Evolutionary conservation across 2,113 vertebrate species (phyloP), one percentile per base, ranked within the genome.

Genomic region (Corvus cornix): DNA sequence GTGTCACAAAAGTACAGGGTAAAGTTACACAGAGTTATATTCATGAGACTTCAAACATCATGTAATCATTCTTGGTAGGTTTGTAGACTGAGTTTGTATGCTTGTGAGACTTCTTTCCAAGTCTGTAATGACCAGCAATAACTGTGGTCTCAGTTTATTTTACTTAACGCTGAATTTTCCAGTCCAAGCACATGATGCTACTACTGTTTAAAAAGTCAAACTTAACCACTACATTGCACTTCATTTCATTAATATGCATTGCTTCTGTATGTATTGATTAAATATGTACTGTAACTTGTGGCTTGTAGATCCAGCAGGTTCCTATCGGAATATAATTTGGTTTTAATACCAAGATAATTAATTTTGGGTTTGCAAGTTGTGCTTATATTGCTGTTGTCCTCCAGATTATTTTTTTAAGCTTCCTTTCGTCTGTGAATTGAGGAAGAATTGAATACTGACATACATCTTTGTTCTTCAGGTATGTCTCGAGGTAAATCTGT

Each of bases 401-500:
- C 37, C 41, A 37, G 11, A 41, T 46, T 49, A 1, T 67, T 35
- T 75, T 44, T 52, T 72, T 41, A 72, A 69, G 27, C 43, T 79
- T 93, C 44, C 6, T 62, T 85, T 92, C 87, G 39, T 74, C 59
- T 53, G 30, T 79, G 80, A 60, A 16, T 37, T 44, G 53, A 68
- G 33, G 27, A 52, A 73, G 22, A 75, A 49, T 46, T 53, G 33
- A 70, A 69, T 87, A 33, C 23, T 91, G 52, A 89, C 52, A 33
- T 11, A 41, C 1, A 5, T 30, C n/a, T 53, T 35, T 72, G 28
- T 93, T 74, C 66, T 68, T 64, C 46, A 99, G 99, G 99, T 48
- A 99, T 99, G 99, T 99, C 99, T 89, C 98, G 99, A 74, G 99
- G 99, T 35, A 99, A 99, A 97, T 99, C 99, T 75, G 98, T 99